Conservation (phyloP, 2,113 vertebrate genomes). For the Neopipo cinnamomea region DNA sequence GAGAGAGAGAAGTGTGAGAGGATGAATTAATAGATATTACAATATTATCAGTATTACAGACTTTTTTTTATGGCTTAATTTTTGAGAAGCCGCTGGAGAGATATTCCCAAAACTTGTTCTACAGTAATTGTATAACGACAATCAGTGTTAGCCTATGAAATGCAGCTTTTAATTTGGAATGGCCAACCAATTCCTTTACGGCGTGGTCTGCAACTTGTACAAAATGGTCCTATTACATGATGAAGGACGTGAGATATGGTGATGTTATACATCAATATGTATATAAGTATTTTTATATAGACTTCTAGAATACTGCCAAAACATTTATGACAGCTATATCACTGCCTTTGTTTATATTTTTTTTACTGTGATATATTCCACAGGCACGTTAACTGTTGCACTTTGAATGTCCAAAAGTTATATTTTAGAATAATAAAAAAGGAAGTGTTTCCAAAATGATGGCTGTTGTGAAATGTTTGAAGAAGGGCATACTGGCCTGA, state of each 20-base stretch:
- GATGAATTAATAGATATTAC: background rate
- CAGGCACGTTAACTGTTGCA: constrained; percentile 93
- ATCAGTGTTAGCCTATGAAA: constrained; percentile 73
- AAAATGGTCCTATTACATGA: constrained; percentile 78
- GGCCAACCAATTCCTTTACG: constrained; percentile 67
- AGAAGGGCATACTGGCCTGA: constrained; percentile 61
- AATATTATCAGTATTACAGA: constrained; percentile 43
- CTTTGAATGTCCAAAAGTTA: constrained; percentile 88
- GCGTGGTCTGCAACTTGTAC: constrained; percentile 74
- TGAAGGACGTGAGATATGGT: constrained; percentile 80
- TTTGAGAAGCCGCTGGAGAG: constrained; percentile 64
- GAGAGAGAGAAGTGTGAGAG: background rate
- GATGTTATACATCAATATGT: constrained; percentile 93
- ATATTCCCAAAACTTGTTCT: constrained; percentile 49
- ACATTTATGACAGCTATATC: constrained; percentile 90
- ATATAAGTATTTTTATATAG: constrained; percentile 85
- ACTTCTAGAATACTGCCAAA: constrained; percentile 83
- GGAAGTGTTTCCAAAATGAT: constrained; percentile 74
- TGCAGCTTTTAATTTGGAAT: constrained; percentile 66
- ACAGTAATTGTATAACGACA: constrained; percentile 69
- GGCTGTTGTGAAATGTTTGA: constrained; percentile 78
- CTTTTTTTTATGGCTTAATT: constrained; percentile 63
- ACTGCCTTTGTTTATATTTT: constrained; percentile 89
- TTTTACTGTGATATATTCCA: constrained; percentile 90
- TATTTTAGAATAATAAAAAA: constrained; percentile 86